Conservation (phyloP, 1,140 invertebrate species). For the Orchesella cincta region DNA sequence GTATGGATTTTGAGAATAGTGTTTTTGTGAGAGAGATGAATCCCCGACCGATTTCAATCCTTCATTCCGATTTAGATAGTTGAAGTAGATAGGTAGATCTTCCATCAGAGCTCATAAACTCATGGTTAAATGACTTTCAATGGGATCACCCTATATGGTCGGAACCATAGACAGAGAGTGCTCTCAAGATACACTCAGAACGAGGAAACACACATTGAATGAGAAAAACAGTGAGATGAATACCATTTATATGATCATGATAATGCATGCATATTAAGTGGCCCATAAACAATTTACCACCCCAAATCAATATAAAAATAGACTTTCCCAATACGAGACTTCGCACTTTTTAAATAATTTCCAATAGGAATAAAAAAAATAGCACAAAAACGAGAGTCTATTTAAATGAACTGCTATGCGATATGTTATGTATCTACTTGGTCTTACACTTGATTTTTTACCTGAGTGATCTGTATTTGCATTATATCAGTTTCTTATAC, state of each 20-base stretch:
- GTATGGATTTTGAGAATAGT: conserved; percentile 5
- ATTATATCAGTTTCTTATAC: too few species aligned
- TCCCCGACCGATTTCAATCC: conserved; percentile 23
- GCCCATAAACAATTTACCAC: too few species aligned
- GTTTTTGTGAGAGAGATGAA: neutral
- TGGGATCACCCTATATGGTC: conserved; percentile 46
- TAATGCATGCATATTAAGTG: too few species aligned
- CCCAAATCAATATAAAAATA: too few species aligned
- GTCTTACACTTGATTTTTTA: too few species aligned
- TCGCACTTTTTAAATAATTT: too few species aligned
- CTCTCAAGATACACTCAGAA: neutral
- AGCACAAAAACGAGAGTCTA: too few species aligned
- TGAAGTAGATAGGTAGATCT: conserved; percentile 38
- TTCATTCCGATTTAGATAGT: conserved; percentile 2
- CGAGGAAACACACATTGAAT: neutral
- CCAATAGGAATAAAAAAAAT: too few species aligned
- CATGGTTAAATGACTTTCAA: conserved; percentile 50
- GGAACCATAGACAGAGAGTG: conserved; percentile 24
- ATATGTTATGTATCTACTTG: too few species aligned
- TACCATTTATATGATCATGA: conserved; percentile 7
- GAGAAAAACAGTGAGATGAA: conserved; percentile 4
- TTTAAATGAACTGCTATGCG: too few species aligned
- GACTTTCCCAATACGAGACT: too few species aligned
- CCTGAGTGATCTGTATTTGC: too few species aligned
- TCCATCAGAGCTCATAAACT: conserved; percentile 49